phyloP scores from a whole-genome alignment of 30 jellyfish, hydroid and myxozoan genomes.

The Rhopilema esculentum region DNA sequence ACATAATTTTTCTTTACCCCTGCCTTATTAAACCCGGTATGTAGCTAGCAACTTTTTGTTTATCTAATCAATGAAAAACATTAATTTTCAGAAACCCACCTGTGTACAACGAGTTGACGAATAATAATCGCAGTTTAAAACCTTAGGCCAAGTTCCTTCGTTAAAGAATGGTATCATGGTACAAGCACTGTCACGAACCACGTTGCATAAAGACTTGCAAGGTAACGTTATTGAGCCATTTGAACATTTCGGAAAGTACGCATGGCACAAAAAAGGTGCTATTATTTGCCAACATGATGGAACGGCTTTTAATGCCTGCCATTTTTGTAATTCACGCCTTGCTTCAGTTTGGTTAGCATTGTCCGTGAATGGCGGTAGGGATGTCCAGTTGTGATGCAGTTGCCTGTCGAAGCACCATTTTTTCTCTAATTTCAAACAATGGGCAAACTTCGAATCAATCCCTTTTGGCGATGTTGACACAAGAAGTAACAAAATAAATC shows the following conservation, averaged over 20 bases:
- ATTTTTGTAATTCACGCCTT: constrained; percentile 9
- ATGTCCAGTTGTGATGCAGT: constrained; percentile 30
- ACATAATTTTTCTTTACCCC: no score
- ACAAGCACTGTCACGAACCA: constrained; percentile 38
- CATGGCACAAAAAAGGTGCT: constrained; percentile 61
- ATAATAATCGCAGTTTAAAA: constrained; percentile 42
- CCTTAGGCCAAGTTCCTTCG: constrained; percentile 66
- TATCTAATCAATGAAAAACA: no score
- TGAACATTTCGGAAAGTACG: constrained; percentile 44
- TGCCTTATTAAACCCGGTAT: no score
- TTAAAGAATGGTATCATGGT: constrained; percentile 34
- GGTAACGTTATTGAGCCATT: constrained; percentile 57
- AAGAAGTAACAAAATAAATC: not conserved
- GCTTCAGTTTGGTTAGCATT: constrained; percentile 10
- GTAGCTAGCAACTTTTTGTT: no score
- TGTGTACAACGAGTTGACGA: constrained; percentile 31
- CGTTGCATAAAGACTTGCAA: constrained; percentile 46
- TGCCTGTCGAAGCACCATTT: constrained; percentile 3
- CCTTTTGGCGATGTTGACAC: not conserved
- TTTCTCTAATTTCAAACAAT: constrained; percentile 2
- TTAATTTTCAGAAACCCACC: no score
- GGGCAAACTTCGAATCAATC: not conserved
- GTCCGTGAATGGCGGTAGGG: constrained; percentile 10
- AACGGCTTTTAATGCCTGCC: constrained; percentile 47
- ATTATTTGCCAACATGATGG: constrained; percentile 68